These are phyloP conservation scores for Lepas anatifera DNA, from an alignment of 2,888 invertebrate species.

Conservation along the genomic window DNA sequence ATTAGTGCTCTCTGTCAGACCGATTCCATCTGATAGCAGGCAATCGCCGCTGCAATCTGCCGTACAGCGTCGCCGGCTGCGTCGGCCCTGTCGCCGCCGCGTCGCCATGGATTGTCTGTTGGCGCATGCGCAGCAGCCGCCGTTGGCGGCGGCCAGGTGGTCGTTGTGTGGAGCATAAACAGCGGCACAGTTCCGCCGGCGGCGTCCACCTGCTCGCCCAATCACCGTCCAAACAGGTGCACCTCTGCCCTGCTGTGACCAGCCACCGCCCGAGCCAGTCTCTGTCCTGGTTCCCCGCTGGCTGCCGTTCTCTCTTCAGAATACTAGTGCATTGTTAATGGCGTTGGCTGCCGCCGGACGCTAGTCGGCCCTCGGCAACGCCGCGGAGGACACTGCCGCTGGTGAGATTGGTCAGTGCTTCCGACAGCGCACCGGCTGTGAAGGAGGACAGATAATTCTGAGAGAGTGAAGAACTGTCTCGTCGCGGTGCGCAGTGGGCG, in stretches of 20 bases:
- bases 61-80: too few species aligned
- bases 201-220: not conserved
- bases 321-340: not conserved
- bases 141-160: slow-evolving; percentile 1
- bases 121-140: not conserved
- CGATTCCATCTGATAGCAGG: not conserved
- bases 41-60: slow-evolving; percentile 9
- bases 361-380: not conserved
- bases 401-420: too few species aligned
- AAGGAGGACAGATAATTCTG: too few species aligned
- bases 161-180: not conserved
- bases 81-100: not conserved
- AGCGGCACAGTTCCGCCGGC: not conserved
- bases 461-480: too few species aligned
- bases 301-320: not conserved
- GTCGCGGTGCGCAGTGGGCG: not conserved
- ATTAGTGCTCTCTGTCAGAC: not conserved
- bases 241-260: not conserved
- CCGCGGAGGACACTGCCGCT: not conserved
- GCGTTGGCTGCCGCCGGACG: not conserved
- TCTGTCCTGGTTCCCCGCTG: not conserved
- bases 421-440: too few species aligned
- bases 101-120: not conserved
- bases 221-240: not conserved
- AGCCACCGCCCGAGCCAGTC: not conserved